Conservation (phyloP, 2,113 vertebrate genomes). For the Tragulus kanchil region DNA sequence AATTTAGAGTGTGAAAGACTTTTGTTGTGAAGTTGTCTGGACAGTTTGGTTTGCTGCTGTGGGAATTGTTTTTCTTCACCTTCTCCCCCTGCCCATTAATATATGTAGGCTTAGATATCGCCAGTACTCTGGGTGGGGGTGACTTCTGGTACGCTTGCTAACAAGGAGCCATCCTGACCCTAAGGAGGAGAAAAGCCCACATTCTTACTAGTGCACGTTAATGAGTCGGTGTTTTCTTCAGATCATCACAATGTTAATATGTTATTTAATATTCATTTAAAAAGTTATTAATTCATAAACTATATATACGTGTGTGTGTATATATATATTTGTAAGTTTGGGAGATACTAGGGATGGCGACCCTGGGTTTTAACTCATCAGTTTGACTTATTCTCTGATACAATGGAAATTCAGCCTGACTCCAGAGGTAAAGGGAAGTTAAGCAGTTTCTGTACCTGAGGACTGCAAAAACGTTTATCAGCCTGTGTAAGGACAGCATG, state of each 20-base stretch:
- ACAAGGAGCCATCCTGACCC: background rate
- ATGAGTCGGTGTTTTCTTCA: background rate
- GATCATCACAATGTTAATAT: background rate
- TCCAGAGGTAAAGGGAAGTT: background rate
- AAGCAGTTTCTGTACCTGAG: background rate
- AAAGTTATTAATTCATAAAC: conserved; percentile 24
- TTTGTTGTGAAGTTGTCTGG: background rate
- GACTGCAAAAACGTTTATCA: background rate
- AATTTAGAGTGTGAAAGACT: background rate
- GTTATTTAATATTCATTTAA: conserved; percentile 36
- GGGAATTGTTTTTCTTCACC: background rate
- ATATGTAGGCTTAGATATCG: background rate
- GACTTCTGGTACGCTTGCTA: background rate
- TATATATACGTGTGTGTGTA: background rate
- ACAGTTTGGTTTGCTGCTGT: background rate
- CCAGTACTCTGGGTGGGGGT: background rate
- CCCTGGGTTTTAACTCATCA: background rate
- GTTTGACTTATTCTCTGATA: background rate
- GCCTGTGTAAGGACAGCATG: background rate
- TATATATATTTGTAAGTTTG: background rate
- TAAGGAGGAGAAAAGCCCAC: background rate
- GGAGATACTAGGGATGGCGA: background rate
- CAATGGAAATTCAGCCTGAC: background rate
- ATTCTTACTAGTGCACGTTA: background rate
- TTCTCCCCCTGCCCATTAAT: background rate